phyloP scores from a whole-genome alignment of 2,888 invertebrate species.

The Fragum sueziense region DNA sequence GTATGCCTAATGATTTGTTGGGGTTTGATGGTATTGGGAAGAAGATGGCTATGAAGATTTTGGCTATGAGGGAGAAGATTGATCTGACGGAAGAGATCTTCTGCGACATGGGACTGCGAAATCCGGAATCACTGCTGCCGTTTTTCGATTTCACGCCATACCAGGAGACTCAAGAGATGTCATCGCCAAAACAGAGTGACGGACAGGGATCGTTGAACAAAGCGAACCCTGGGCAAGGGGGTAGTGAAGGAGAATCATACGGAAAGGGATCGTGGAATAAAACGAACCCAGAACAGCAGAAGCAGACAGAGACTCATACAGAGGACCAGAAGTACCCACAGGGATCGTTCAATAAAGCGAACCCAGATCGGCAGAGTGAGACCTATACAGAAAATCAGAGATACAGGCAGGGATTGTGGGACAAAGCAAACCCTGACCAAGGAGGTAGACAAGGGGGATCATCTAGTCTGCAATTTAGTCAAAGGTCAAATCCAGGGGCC shows the following conservation, averaged over 20 bases:
- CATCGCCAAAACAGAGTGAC: too few species aligned
- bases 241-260: background rate
- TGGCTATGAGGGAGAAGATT: background rate
- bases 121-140: background rate
- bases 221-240: background rate
- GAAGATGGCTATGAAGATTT: background rate
- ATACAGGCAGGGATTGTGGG: background rate
- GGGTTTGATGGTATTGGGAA: background rate
- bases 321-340: background rate
- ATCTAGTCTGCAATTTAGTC: background rate
- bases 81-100: background rate
- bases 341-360: background rate
- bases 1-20: background rate
- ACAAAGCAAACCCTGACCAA: background rate
- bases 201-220: too few species aligned
- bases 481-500: too few species aligned
- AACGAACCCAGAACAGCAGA: too few species aligned
- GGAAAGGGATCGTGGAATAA: too few species aligned
- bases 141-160: background rate
- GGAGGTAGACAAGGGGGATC: background rate
- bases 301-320: background rate
- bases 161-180: background rate
- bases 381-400: background rate
- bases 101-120: background rate
- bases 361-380: background rate